Conservation (phyloP, 2,797 vertebrate species). For the Enteromius viviparus region DNA sequence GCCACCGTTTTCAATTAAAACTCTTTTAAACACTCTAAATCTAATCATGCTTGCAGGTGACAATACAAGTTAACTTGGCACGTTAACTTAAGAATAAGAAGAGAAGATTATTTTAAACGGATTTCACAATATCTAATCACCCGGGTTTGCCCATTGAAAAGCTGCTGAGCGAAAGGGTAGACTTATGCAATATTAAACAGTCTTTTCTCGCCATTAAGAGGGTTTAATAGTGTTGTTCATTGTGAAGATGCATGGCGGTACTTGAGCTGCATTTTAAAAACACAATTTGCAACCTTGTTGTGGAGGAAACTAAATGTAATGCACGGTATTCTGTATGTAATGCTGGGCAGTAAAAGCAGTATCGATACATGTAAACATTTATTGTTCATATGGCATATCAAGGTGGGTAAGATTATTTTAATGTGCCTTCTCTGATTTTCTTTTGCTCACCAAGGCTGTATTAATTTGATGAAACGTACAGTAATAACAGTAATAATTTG, state of each 20-base stretch:
- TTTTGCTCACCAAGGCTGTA: neutral
- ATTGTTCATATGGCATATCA: neutral
- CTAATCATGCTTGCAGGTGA: constrained; percentile 49
- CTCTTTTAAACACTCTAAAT: constrained; percentile 44
- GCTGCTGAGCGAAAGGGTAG: neutral
- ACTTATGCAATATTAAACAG: constrained; percentile 32
- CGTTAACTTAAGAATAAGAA: constrained; percentile 23
- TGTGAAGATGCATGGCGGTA: constrained; percentile 30
- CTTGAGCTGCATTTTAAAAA: constrained; percentile 45
- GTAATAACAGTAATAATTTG: neutral
- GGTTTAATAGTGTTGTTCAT: constrained; percentile 30
- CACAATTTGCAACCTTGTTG: constrained; percentile 16
- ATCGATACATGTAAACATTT: neutral
- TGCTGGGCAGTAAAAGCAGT: neutral
- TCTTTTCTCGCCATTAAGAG: constrained; percentile 6
- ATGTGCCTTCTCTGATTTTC: neutral
- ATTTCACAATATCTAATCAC: constrained; percentile 33
- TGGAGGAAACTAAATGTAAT: constrained; percentile 28
- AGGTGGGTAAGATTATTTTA: neutral
- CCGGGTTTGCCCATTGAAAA: neutral
- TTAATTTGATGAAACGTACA: neutral
- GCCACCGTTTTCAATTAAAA: constrained; percentile 58
- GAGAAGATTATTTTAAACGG: constrained; percentile 23
- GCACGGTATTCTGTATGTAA: neutral
- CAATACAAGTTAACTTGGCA: constrained; percentile 31